Evolutionary conservation across 2,113 vertebrate species (phyloP).

Genomic region (Cnemophilus loriae): DNA sequence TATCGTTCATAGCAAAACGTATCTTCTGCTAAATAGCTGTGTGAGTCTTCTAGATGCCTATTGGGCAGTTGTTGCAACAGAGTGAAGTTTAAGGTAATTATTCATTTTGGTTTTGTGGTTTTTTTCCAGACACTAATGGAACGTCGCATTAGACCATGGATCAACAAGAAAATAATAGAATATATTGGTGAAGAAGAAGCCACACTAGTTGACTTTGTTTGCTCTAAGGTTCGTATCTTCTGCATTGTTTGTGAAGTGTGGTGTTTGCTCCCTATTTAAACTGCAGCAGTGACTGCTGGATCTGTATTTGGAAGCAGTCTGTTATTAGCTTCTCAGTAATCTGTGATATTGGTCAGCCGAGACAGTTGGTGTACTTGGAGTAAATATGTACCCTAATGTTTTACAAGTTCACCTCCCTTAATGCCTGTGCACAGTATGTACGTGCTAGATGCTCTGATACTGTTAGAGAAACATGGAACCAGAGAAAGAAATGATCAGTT

Average conservation of each 20-base stretch:
- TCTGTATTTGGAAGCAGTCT: background rate
- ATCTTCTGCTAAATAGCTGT: background rate
- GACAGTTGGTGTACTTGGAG: background rate
- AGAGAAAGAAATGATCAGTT: background rate
- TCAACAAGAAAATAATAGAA: constrained; percentile 99
- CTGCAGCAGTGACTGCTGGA: background rate
- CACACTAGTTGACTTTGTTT: constrained; percentile 97
- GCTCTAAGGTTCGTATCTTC: constrained; percentile 86
- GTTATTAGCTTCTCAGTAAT: background rate
- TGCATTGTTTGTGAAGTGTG: background rate
- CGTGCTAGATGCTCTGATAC: background rate
- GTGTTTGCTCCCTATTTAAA: background rate
- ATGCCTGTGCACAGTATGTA: background rate
- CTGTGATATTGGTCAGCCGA: background rate
- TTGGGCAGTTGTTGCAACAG: background rate
- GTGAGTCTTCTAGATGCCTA: background rate
- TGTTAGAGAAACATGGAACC: background rate
- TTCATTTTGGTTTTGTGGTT: accelerated
- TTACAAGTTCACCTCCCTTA: background rate
- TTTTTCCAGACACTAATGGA: constrained; percentile 90
- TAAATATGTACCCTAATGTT: background rate
- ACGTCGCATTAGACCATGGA: constrained; percentile 94
- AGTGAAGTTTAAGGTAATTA: background rate
- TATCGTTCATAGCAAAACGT: background rate
- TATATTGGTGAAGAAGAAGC: constrained; percentile 99